Evolutionary conservation across 2,797 vertebrate species (phyloP), one percentile per base, ranked within the genome.

Genomic region (Siniperca scherzeri): DNA sequence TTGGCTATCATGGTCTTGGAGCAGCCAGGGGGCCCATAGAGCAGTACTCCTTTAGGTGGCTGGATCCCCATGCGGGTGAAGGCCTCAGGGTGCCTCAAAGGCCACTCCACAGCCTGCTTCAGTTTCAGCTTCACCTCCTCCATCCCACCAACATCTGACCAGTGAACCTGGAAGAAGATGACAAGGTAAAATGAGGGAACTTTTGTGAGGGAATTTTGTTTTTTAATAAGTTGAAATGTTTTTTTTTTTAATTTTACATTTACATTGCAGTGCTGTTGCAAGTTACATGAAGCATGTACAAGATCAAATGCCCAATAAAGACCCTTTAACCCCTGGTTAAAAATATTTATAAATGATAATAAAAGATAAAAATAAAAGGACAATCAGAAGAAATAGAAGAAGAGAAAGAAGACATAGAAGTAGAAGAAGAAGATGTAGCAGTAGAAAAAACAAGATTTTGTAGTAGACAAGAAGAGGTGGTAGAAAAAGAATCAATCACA

Each of bases 1-100:
- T 99, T 98, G 53, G 98, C 98, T 59, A 99, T 98, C 98, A 99
- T 98, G 74, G 98, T 99, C 94, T 99, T 99, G 52, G 98, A 99
- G 94, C 98, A 99, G 38, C 98, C 98, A 0, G 98, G 98, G 5
- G 98, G 98, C 5, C 98, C 98, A 0, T 99, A 99, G 16, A 99
- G 96, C 61, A 99, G 96, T 36, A 99, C 95, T 13, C 98, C 98
- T 94, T 96, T 98, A 0, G 98, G 98, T 38, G 98, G 98, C 81
- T 96, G 95, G 91, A 99, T 97, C 2, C 98, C 98, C 97, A 99
- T 97, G 30, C 96, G 96, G 61, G 76, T 88, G 90, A 99, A 99
- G 82, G 97, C 96, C 59, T 98, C 97, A 0, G 98, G 98, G 88
- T 99, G 97, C 70, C 94, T 97, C 84, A 99, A 94, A 11, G 98